Percentiles rank a stretch among this genome's conserved stretches.
Evolutionary conservation across 2,113 vertebrate species (phyloP).

Genomic region (Lepus timidus): DNA sequence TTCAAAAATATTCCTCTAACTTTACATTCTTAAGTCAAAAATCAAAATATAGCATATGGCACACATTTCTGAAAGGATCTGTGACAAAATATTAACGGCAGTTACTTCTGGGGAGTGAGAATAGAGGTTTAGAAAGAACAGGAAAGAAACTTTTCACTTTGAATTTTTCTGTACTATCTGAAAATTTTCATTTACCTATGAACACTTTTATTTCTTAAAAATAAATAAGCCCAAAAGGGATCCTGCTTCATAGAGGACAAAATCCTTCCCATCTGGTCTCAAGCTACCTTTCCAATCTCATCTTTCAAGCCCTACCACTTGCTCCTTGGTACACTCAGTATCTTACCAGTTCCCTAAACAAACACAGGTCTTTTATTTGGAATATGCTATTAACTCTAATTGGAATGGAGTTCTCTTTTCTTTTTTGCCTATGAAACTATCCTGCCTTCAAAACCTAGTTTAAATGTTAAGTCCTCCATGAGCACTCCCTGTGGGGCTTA

Average conservation of each 20-base stretch:
- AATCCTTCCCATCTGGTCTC: neutral
- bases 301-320: neutral
- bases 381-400: neutral
- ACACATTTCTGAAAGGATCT: neutral
- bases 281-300: neutral
- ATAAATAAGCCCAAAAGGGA: neutral
- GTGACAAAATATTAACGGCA: neutral
- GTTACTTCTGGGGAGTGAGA: neutral
- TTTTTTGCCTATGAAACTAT: neutral
- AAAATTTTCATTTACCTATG: neutral
- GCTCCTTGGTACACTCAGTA: neutral
- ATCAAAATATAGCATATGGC: neutral
- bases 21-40: neutral
- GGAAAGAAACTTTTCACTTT: neutral
- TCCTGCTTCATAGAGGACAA: neutral
- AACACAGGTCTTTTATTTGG: neutral
- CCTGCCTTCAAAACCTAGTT: constrained; percentile 34
- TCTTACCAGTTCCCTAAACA: neutral
- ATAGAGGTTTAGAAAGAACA: neutral
- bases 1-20: constrained; percentile 10
- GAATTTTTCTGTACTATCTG: neutral
- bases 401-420: neutral
- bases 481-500: neutral
- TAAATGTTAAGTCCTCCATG: neutral
- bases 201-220: neutral